Evolutionary conservation across 2,113 vertebrate species (phyloP).

Genomic region (Oxyura jamaicensis): DNA sequence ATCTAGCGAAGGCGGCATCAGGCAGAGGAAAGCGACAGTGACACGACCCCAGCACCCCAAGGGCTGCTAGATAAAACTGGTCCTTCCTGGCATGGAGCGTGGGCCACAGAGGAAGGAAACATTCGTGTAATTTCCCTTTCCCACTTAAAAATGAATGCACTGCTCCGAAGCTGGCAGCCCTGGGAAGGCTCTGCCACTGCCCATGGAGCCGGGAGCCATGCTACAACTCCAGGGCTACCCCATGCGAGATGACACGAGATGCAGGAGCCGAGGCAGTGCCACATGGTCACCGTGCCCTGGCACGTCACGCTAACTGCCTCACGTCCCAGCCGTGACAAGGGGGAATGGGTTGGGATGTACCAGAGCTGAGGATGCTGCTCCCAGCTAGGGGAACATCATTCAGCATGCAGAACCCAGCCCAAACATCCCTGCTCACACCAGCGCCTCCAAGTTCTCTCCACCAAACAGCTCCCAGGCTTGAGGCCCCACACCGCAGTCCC

Average conservation of each 20-base stretch:
- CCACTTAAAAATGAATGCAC: not conserved
- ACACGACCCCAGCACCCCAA: not conserved
- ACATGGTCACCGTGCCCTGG: not conserved
- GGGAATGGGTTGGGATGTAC: not conserved
- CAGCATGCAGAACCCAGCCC: not conserved
- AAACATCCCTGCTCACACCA: not conserved
- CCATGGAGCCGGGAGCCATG: accelerated
- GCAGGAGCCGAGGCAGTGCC: not conserved
- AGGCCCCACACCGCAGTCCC: not conserved
- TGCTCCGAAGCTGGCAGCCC: not conserved
- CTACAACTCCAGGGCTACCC: not conserved
- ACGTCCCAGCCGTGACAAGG: not conserved
- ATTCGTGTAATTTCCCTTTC: not conserved
- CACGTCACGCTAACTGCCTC: not conserved
- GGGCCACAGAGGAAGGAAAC: slow-evolving; percentile 7
- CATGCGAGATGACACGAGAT: not conserved
- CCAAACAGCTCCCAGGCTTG: not conserved
- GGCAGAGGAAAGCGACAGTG: not conserved
- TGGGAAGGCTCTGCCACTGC: not conserved
- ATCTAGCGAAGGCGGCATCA: not conserved
- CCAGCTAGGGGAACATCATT: not conserved
- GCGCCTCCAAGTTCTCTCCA: not conserved
- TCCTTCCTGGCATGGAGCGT: not conserved
- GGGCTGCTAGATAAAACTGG: not conserved
- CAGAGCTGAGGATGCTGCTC: not conserved